phyloP scores from a whole-genome alignment of 2,797 vertebrate genomes.

The Gila robusta region DNA sequence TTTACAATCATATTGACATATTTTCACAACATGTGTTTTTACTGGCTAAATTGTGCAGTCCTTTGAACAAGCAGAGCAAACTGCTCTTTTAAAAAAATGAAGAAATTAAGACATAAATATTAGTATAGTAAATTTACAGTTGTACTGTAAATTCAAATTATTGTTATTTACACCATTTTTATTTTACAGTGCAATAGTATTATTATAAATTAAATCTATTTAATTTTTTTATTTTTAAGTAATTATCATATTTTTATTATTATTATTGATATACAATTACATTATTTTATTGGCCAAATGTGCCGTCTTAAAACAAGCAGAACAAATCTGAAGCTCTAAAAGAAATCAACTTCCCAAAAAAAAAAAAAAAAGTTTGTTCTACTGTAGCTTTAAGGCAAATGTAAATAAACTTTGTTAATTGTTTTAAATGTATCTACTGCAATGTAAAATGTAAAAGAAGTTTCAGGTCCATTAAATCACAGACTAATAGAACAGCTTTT shows the following conservation, averaged over 20 bases:
- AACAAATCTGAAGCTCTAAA: neutral
- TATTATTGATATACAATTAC: neutral
- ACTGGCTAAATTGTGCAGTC: neutral
- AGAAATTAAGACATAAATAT: neutral
- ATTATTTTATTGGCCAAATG: neutral
- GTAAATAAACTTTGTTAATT: neutral
- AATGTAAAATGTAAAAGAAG: too few relatives aligned
- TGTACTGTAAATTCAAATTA: neutral
- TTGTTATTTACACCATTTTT: neutral
- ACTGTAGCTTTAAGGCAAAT: neutral
- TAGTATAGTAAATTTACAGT: neutral
- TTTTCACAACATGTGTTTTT: too few relatives aligned
- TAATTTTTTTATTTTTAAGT: too few relatives aligned
- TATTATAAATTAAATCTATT: too few relatives aligned
- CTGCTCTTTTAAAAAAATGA: neutral
- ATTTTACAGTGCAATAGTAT: neutral
- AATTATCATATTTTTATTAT: neutral
- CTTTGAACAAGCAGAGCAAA: neutral
- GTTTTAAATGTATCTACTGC: neutral
- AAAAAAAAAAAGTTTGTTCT: neutral
- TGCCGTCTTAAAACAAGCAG: neutral
- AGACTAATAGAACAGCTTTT: too few relatives aligned
- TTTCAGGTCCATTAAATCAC: too few relatives aligned
- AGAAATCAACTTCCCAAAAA: too few relatives aligned
- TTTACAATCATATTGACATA: neutral